phyloP scores from a whole-genome alignment of 1,140 invertebrate genomes.

The Heliconius nattereri region DNA sequence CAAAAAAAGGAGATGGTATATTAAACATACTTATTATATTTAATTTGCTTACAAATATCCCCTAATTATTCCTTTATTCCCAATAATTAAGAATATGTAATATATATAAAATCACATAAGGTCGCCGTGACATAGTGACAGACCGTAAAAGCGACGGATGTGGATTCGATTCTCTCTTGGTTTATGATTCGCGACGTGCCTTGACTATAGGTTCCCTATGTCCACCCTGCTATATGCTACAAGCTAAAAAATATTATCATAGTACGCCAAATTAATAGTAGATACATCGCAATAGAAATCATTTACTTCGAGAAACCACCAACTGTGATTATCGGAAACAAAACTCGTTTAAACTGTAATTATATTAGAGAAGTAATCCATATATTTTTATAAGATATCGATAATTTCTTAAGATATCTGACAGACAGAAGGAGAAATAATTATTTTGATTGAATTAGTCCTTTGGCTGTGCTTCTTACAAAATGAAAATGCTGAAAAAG shows the following conservation, averaged over 20 bases:
- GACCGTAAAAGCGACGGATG: too few relatives aligned
- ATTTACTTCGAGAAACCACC: constrained; percentile 10
- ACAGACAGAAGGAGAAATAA: not conserved
- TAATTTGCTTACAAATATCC: not conserved
- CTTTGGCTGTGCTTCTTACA: not conserved
- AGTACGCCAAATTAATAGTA: not conserved
- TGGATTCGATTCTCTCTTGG: too few relatives aligned
- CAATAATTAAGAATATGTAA: too few relatives aligned
- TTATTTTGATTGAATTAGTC: not conserved
- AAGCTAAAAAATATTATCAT: not conserved
- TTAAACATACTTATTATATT: not conserved
- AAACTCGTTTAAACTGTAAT: constrained; percentile 28
- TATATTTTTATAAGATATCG: not conserved
- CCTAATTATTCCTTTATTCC: too few relatives aligned
- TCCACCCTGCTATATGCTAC: too few relatives aligned
- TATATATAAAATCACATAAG: too few relatives aligned
- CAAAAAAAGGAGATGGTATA: not conserved
- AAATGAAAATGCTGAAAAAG: not conserved
- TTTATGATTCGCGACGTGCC: too few relatives aligned
- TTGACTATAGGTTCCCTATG: too few relatives aligned
- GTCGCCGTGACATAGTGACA: too few relatives aligned
- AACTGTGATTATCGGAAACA: constrained; percentile 31
- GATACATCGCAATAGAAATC: not conserved
- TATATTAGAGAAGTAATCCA: constrained; percentile 20
- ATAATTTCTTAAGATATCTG: not conserved